Evolutionary conservation across 2,888 invertebrate genomes (phyloP).

Genomic region (Drosophila crucigera): DNA sequence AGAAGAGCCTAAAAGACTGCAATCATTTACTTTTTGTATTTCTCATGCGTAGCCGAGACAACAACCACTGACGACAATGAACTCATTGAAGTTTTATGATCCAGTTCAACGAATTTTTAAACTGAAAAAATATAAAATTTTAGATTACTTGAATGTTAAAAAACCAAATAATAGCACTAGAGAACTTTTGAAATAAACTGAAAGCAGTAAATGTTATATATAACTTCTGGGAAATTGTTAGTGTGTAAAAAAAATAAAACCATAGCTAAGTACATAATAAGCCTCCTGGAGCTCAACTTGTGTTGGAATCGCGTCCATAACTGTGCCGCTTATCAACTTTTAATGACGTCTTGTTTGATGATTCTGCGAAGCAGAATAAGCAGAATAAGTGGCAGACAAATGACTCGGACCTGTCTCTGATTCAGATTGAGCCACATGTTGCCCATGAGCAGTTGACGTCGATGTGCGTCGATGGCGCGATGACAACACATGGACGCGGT

Average conservation of each 20-base stretch:
- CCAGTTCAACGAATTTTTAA: background rate
- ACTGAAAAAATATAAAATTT: background rate
- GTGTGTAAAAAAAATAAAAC: background rate
- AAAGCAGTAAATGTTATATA: background rate
- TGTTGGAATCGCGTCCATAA: background rate
- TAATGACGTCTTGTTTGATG: slow-evolving; percentile 14
- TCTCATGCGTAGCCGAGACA: slow-evolving; percentile 12
- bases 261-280: background rate
- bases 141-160: background rate
- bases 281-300: background rate
- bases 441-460: slow-evolving; percentile 30
- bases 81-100: background rate
- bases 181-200: background rate
- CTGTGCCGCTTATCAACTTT: slow-evolving; percentile 15
- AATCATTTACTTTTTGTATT: background rate
- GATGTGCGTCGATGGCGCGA: slow-evolving; percentile 10
- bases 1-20: slow-evolving; percentile 28
- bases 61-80: slow-evolving; percentile 10
- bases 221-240: background rate
- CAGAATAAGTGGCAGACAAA: background rate
- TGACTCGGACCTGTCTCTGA: slow-evolving; percentile 19
- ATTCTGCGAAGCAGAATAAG: slow-evolving; percentile 32
- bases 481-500: background rate
- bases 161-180: background rate
- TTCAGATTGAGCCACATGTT: slow-evolving; percentile 47